Conservation (phyloP, 2,113 vertebrate genomes). For the Sylvilagus bachmani region DNA sequence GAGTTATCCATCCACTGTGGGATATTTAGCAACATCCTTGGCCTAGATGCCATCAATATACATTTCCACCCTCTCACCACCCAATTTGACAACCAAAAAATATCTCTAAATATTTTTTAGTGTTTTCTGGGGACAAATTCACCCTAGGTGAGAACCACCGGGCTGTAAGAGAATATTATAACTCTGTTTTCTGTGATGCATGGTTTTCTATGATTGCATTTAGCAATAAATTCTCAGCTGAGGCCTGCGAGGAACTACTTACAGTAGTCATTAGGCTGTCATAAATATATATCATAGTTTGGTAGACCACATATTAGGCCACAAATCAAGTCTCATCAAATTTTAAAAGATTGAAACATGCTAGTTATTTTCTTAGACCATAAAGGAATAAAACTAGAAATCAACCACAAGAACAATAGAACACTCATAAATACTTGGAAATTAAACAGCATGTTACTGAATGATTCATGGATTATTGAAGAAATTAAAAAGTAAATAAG, state of each 20-base stretch:
- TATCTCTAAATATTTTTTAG: conserved; percentile 1
- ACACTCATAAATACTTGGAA: too few species aligned
- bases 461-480: too few species aligned
- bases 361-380: too few species aligned
- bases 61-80: not conserved
- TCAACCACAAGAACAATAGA: too few species aligned
- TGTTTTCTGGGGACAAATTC: not conserved
- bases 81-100: not conserved
- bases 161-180: not conserved
- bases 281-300: not conserved
- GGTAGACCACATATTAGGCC: not conserved
- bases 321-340: too few species aligned
- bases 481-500: too few species aligned
- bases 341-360: too few species aligned
- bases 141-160: not conserved
- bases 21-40: not conserved
- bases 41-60: not conserved
- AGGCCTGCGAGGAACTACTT: not conserved
- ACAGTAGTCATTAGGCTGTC: not conserved
- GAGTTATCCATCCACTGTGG: not conserved
- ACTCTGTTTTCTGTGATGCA: not conserved
- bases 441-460: too few species aligned
- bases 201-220: conserved; percentile 17
- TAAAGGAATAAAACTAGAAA: too few species aligned
- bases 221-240: conserved; percentile 1